Base-by-base conservation (phyloP, 1,140 invertebrate genomes). In the Drosophila ananassae region DNA sequence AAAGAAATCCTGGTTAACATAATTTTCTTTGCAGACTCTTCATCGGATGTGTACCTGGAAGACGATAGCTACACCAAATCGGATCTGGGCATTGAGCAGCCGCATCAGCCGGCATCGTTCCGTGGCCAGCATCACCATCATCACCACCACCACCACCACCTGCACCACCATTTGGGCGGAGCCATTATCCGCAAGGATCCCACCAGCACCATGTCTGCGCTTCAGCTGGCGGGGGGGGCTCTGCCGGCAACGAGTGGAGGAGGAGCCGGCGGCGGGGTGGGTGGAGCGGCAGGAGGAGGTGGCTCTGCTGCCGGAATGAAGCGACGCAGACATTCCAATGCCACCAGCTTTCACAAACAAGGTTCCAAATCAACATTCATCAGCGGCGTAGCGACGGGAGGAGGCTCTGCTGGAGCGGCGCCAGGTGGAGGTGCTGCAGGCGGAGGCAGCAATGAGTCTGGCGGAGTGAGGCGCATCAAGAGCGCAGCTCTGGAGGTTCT, bases 401-500 rank as follows among this genome's bases (percentile, higher is more conserved):
- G 51, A 8, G 51, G 24, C n/a, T 60, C 17, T 5, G 56, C 53
- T 10, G 32, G 17, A 17, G 61, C 48, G 9, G 25, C 10, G 1
- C 53, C 67, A 3, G 57, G 60, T 8, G n/a, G 58, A 1, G 39
- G 53, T 17, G 32, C 54, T 55, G 60, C 58, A 39, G 71, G 62
- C 7, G 34, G 22, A 3, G 34, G 34, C 34, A 4, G 10, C 34
- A 37, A n/a, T 37, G 34, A 37, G 10, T 12, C 56, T 41, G 57
- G 68, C 39, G 76, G 76, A 9, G 94, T 95, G 3, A 92, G 95
- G 48, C 91, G 95, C 32, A 95, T 95, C 37, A 94, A 95, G 73
- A 95, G 94, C 80, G 93, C 94, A 9, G 94, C 94, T 2, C 89
- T 95, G 71, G 95, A 95, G 91, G 94, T 94, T 21, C 94, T 94